These are phyloP conservation scores for Drosophila nasuta DNA, from an alignment of 1,140 invertebrate genomes.

Conservation along the genomic window DNA sequence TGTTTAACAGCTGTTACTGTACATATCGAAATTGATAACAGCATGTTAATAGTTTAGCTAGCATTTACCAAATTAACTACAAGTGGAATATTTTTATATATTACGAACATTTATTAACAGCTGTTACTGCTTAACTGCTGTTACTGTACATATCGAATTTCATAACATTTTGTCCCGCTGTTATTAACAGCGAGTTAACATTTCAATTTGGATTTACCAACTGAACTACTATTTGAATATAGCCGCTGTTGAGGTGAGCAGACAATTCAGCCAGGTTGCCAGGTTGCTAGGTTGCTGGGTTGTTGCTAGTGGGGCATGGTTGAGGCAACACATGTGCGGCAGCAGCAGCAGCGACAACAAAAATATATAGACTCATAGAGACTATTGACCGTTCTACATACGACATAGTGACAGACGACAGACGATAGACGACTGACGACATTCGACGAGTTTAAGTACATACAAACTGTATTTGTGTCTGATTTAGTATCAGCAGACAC, in stretches of 20 bases:
- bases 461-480: slow-evolving; percentile 20
- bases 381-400: slow-evolving; percentile 28
- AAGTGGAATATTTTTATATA: not conserved
- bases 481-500: slow-evolving; percentile 40
- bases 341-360: not conserved
- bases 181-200: not conserved
- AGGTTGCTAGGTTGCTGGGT: slow-evolving; percentile 27
- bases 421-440: slow-evolving; percentile 11
- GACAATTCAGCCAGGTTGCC: not conserved
- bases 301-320: slow-evolving; percentile 10
- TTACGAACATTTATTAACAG: no score
- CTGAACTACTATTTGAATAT: not conserved
- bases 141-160: no score
- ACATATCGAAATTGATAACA: no score
- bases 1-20: no score
- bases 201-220: not conserved
- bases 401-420: slow-evolving; percentile 19
- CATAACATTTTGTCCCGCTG: no score
- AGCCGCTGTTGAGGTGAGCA: not conserved
- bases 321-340: not conserved
- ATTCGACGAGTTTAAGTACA: slow-evolving; percentile 19
- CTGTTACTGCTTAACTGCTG: no score
- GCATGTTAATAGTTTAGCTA: no score
- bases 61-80: no score
- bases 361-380: slow-evolving; percentile 7